Evolutionary conservation across 2,797 vertebrate genomes (phyloP), one percentile per base, ranked within the genome.

Genomic region (Parauchenoglanis ngamensis): DNA sequence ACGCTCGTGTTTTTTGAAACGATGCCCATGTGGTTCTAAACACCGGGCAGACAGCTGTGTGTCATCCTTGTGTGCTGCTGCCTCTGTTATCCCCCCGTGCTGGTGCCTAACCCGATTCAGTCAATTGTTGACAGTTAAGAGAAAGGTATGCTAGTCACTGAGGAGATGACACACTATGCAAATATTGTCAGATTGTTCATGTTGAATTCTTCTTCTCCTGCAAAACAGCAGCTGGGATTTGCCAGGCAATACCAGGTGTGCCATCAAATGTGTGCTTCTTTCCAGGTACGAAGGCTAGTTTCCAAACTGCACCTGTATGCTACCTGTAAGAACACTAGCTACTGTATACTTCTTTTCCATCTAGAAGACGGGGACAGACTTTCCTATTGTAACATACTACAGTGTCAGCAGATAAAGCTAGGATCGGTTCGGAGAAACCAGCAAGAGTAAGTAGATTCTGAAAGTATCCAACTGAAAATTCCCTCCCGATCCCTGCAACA

Each of bases 61-160:
- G 94, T 94, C 94, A 95, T 95, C 93, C 92, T 92, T 91, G 93
- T 94, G 94, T 92, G 93, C 52, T 76, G 84, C 57, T 84, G 80
- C 91, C 91, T 89, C 93, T 88, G 90, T 91, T 93, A 92, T 91
- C 89, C 88, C 81, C 91, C 90, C 25, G 92, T 93, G 89, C 92
- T 92, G 88, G 90, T 94, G 91, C 91, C 92, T 95, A 96, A 96
- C 96, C 96, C 88, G 94, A 96, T 96, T 96, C 95, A 96, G 95
- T 96, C 95, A 96, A 94, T 91, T 92, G 90, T 90, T 95, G 95
- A 95, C 93, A 94, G 92, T 91, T 92, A 91, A 89, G 85, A 95
- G 93, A 90, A 86, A 52, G 88, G 89, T 88, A 85, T 91, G 88
- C 83, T 90, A 89, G 90, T 89, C 85, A 75, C 92, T 87, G 85